phyloP scores from a whole-genome alignment of 2,113 vertebrate genomes.

The Phyllopteryx taeniolatus region DNA sequence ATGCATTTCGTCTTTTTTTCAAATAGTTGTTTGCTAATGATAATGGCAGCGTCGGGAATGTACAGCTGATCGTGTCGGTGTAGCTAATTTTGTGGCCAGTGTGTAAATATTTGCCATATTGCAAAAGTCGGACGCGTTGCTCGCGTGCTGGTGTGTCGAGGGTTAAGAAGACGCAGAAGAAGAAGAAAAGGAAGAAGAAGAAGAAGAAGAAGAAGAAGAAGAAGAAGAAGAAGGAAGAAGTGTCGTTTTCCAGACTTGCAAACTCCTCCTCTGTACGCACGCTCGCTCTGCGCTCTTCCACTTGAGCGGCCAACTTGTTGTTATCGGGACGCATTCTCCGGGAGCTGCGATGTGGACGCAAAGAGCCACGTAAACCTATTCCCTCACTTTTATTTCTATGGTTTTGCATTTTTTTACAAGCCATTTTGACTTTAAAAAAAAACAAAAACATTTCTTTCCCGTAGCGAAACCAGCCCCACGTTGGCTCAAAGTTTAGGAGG shows the following conservation, averaged over 20 bases:
- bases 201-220: too few species aligned
- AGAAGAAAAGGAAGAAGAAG: slow-evolving; percentile 36
- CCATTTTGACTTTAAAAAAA: background rate
- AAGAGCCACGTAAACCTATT: slow-evolving; percentile 43
- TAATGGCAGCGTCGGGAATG: too few species aligned
- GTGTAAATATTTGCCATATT: background rate
- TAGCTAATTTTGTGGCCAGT: background rate
- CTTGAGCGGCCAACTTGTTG: slow-evolving; percentile 67
- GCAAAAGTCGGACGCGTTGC: background rate
- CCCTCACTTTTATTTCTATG: slow-evolving; percentile 19
- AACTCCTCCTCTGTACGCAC: slow-evolving; percentile 71
- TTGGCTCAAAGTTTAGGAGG: slow-evolving; percentile 11
- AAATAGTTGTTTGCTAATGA: too few species aligned
- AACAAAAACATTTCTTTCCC: too few species aligned
- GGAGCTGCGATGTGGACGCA: slow-evolving; percentile 72
- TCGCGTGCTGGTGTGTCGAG: slow-evolving; percentile 32
- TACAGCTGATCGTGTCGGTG: background rate
- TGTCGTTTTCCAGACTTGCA: slow-evolving; percentile 71
- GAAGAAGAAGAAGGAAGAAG: slow-evolving; percentile 50
- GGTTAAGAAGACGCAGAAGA: slow-evolving; percentile 56
- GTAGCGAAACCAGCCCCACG: background rate
- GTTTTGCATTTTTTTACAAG: background rate
- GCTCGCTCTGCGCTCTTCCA: slow-evolving; percentile 68
- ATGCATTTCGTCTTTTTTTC: too few species aligned
- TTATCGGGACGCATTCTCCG: slow-evolving; percentile 70